Percentiles rank a stretch among this genome's conserved stretches.
phyloP scores from a whole-genome alignment of 2,113 vertebrate genomes.

The Xenopus laevis region DNA sequence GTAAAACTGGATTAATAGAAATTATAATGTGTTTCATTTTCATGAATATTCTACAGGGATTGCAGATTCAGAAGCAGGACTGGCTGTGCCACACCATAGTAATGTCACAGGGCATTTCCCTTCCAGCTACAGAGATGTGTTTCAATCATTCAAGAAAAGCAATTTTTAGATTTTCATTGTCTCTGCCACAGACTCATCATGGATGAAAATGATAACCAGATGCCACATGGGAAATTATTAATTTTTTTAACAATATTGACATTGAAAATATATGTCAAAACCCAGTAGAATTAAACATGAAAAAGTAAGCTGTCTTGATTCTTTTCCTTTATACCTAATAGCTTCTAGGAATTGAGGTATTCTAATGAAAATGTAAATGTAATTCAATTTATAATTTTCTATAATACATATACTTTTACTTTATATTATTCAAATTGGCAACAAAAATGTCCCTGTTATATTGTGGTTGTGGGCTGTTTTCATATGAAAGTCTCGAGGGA shows the following conservation, averaged over 20 bases:
- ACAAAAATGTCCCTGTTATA: no score
- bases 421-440: no score
- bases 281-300: conserved; percentile 14
- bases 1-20: not conserved
- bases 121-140: conserved; percentile 10
- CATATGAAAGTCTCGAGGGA: no score
- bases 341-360: not conserved
- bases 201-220: conserved; percentile 26
- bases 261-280: conserved; percentile 30
- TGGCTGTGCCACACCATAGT: not conserved
- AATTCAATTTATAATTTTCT: conserved; percentile 8
- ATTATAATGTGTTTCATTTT: not conserved
- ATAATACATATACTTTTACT: no score
- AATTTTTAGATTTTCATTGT: conserved; percentile 8
- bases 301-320: conserved; percentile 14
- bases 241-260: conserved; percentile 25
- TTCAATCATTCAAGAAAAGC: conserved; percentile 2
- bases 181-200: conserved; percentile 2
- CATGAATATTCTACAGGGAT: not conserved
- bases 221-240: conserved; percentile 14
- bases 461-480: no score
- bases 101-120: not conserved
- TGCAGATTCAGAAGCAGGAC: not conserved
- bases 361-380: not conserved
- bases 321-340: not conserved